Evolutionary conservation across 2,888 invertebrate species (phyloP).

Genomic region (Bursaphelenchus okinawaensis): DNA sequence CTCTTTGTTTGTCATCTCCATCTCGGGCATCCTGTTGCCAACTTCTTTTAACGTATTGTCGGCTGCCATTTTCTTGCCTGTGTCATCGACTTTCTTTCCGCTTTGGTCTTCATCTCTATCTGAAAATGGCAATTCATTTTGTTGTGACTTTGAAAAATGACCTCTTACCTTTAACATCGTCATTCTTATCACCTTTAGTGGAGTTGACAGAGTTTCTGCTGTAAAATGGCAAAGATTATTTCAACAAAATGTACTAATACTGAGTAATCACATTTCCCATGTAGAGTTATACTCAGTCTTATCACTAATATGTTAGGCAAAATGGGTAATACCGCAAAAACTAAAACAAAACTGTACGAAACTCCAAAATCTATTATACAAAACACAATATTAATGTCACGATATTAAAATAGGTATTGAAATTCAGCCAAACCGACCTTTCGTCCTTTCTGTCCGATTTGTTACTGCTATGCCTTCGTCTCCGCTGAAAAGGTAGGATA

Average conservation of each 20-base stretch:
- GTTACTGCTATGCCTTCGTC: neutral
- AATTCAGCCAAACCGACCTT: too few species aligned
- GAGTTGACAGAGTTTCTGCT: neutral
- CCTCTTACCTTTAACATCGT: neutral
- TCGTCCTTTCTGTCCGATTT: neutral
- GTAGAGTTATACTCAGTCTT: too few species aligned
- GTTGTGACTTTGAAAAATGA: too few species aligned
- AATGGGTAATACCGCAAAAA: too few species aligned
- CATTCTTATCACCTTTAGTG: neutral
- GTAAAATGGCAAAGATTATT: neutral
- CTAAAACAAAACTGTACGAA: too few species aligned
- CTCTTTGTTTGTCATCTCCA: slow-evolving; percentile 5
- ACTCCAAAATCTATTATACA: too few species aligned
- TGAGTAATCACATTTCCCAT: neutral
- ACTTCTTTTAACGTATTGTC: slow-evolving; percentile 23
- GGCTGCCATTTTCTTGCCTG: slow-evolving; percentile 16
- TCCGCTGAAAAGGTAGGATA: neutral
- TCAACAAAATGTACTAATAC: neutral
- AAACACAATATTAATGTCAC: neutral
- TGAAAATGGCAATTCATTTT: too few species aligned
- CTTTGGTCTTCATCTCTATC: neutral
- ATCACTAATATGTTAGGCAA: too few species aligned
- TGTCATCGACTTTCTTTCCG: neutral
- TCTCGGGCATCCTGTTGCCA: slow-evolving; percentile 18
- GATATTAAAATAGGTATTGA: too few species aligned